Conservation (phyloP, 1,140 invertebrate species). For the Belonocnema kinseyi region DNA sequence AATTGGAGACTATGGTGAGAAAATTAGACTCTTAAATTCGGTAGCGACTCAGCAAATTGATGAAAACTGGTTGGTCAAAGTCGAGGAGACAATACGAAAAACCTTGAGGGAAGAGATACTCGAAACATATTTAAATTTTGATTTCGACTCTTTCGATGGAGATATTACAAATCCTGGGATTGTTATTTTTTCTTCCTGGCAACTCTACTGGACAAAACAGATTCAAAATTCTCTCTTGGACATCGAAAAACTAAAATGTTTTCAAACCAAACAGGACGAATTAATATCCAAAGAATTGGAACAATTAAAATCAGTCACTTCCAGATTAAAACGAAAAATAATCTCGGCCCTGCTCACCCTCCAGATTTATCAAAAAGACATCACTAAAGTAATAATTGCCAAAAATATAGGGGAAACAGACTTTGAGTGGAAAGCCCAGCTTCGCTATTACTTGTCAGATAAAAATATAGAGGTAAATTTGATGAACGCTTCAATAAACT, state of each 20-base stretch:
- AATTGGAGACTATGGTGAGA: slow-evolving; percentile 79
- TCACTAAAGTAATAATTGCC: slow-evolving; percentile 76
- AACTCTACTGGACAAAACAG: slow-evolving; percentile 81
- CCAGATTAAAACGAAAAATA: slow-evolving; percentile 76
- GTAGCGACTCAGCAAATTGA: not conserved
- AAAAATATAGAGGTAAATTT: slow-evolving; percentile 84
- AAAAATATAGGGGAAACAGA: slow-evolving; percentile 78
- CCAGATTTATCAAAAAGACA: slow-evolving; percentile 80
- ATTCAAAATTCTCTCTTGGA: slow-evolving; percentile 71
- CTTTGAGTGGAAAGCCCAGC: slow-evolving; percentile 94
- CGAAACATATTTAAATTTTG: slow-evolving; percentile 34
- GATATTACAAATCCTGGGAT: slow-evolving; percentile 68
- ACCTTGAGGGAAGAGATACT: slow-evolving; percentile 45
- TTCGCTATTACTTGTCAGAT: slow-evolving; percentile 87
- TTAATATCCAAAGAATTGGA: slow-evolving; percentile 37
- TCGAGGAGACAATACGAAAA: slow-evolving; percentile 57
- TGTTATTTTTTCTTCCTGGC: slow-evolving; percentile 78
- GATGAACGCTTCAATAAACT: slow-evolving; percentile 87
- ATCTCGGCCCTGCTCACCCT: slow-evolving; percentile 78
- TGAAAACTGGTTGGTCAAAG: slow-evolving; percentile 77
- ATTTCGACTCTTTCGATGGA: slow-evolving; percentile 33
- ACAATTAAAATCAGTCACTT: slow-evolving; percentile 74
- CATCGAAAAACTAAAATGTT: slow-evolving; percentile 40
- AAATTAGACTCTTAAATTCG: slow-evolving; percentile 70
- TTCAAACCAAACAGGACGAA: slow-evolving; percentile 41